Conservation (phyloP, 2,797 vertebrate species). For the Semotilus atromaculatus region DNA sequence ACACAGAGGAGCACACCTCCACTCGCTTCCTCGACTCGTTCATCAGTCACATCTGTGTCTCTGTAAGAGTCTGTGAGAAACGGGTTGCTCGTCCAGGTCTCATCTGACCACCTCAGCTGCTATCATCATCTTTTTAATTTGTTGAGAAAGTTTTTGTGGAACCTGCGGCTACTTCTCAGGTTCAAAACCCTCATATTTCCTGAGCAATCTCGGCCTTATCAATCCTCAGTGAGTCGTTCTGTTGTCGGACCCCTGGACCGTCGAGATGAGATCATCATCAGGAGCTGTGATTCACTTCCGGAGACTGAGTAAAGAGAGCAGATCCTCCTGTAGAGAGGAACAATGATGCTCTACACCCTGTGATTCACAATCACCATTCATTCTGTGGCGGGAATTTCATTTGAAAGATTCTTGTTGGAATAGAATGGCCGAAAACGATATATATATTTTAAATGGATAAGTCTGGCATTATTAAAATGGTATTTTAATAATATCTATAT, state of each 20-base stretch:
- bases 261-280: constrained; percentile 51
- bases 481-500: too few relatives aligned
- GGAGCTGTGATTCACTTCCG: too few relatives aligned
- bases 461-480: too few relatives aligned
- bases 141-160: constrained; percentile 42
- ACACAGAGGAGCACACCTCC: constrained; percentile 10
- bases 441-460: not conserved
- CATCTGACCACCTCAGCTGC: constrained; percentile 23
- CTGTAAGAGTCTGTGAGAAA: not conserved
- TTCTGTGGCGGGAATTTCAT: not conserved
- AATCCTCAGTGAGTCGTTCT: constrained; percentile 44
- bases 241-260: constrained; percentile 40
- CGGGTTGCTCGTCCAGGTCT: not conserved
- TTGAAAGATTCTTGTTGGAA: not conserved
- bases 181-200: constrained; percentile 36
- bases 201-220: constrained; percentile 47
- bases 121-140: constrained; percentile 51
- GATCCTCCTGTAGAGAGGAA: constrained; percentile 42
- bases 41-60: constrained; percentile 15
- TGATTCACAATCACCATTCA: constrained; percentile 18
- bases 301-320: constrained; percentile 38
- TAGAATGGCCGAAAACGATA: not conserved
- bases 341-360: constrained; percentile 39
- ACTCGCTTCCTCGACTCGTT: constrained; percentile 2
- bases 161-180: not conserved